Evolutionary conservation across 2,113 vertebrate species (phyloP).

Genomic region (Istiophorus platypterus): DNA sequence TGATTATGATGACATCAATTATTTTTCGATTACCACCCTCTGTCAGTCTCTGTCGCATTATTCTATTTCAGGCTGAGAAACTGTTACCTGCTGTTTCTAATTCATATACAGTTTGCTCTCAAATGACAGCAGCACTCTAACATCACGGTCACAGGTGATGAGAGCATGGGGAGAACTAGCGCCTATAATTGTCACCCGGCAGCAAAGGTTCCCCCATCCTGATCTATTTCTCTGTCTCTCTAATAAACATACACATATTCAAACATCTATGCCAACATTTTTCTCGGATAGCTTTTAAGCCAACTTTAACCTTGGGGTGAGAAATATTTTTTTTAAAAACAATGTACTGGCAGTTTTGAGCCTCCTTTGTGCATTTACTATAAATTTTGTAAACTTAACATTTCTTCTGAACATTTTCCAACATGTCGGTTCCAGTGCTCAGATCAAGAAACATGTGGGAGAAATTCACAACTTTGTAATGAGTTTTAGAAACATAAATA

Average conservation of each 20-base stretch:
- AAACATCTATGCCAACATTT: too few species aligned
- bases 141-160: conserved; percentile 35
- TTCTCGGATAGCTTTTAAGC: too few species aligned
- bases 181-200: background rate
- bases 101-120: background rate
- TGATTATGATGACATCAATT: background rate
- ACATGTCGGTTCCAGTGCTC: background rate
- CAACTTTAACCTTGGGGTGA: too few species aligned
- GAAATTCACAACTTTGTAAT: too few species aligned
- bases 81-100: background rate
- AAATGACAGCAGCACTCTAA: conserved; percentile 16
- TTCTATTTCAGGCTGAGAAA: background rate
- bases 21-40: background rate
- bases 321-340: too few species aligned
- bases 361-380: too few species aligned
- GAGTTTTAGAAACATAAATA: too few species aligned
- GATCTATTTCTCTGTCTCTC: too few species aligned
- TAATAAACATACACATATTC: too few species aligned
- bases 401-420: background rate
- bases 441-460: too few species aligned
- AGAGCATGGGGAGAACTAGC: conserved; percentile 6
- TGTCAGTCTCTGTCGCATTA: background rate
- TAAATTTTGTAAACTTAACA: background rate
- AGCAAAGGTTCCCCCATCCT: background rate
- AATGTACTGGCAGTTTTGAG: too few species aligned